These are phyloP conservation scores for Cephus rjabovi DNA, from an alignment of 2,888 invertebrate species.

Conservation along the genomic window DNA sequence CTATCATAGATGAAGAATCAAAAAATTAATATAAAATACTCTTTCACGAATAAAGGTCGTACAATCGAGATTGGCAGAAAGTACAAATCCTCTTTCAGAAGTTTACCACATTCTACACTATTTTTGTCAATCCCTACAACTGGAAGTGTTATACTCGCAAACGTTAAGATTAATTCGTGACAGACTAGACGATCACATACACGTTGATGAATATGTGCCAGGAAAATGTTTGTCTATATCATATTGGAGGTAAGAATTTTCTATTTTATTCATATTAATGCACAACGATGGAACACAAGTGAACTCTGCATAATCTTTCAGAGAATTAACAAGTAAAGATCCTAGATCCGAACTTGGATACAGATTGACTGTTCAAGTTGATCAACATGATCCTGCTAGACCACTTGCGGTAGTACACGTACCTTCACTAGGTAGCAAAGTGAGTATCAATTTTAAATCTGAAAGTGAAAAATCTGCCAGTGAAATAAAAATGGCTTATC, in stretches of 20 bases:
- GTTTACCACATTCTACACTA: conserved; percentile 88
- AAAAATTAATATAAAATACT: background rate
- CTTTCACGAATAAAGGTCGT: conserved; percentile 70
- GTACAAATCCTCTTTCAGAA: conserved; percentile 82
- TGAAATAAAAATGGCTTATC: background rate
- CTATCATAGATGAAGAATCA: background rate
- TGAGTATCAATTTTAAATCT: conserved; percentile 68
- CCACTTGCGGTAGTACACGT: conserved; percentile 80
- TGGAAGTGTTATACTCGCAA: conserved; percentile 86
- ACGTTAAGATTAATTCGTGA: conserved; percentile 89
- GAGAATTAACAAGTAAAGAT: conserved; percentile 75
- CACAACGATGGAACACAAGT: background rate
- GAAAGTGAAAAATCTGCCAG: conserved; percentile 48
- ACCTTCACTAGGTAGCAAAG: conserved; percentile 76
- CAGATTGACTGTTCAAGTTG: conserved; percentile 88
- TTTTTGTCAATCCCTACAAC: conserved; percentile 94
- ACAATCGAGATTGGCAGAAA: conserved; percentile 88
- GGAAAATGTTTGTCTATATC: conserved; percentile 92
- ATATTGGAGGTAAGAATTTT: conserved; percentile 83
- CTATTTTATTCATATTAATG: background rate
- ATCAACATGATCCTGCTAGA: conserved; percentile 81
- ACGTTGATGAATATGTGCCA: conserved; percentile 90
- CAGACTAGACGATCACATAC: conserved; percentile 87
- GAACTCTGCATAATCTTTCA: conserved; percentile 38
- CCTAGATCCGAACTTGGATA: conserved; percentile 89